Evolutionary conservation across 2,797 vertebrate species (phyloP).

Genomic region (Cryptoprocta ferox): DNA sequence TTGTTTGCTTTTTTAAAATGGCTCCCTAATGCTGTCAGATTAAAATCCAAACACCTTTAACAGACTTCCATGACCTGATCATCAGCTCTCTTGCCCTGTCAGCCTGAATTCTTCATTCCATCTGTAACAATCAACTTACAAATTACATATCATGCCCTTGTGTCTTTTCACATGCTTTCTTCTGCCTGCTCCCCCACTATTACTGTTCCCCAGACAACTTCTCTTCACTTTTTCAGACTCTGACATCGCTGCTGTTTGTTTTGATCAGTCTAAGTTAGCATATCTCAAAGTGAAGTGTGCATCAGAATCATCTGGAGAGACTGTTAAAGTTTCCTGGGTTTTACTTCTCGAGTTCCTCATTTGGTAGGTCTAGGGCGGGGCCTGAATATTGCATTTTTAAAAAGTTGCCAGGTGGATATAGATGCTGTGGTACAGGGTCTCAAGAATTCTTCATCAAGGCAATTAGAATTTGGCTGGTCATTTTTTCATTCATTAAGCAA

Average conservation of each 20-base stretch:
- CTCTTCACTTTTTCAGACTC: neutral
- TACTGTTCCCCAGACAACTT: neutral
- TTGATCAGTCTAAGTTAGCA: neutral
- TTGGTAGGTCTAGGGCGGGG: neutral
- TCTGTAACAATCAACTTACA: neutral
- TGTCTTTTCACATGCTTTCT: neutral
- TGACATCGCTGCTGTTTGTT: neutral
- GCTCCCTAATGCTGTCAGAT: neutral
- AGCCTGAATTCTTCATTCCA: neutral
- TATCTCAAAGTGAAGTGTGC: neutral
- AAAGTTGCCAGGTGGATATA: neutral
- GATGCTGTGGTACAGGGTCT: neutral
- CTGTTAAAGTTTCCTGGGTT: neutral
- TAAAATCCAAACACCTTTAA: neutral
- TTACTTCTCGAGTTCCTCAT: neutral
- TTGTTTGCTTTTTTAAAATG: neutral
- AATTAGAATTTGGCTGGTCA: neutral
- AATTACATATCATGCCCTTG: neutral
- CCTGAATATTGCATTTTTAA: neutral
- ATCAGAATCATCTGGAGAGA: neutral
- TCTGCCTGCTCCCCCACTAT: neutral
- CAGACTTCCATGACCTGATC: neutral
- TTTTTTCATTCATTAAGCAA: neutral
- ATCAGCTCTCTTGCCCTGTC: neutral
- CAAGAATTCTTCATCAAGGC: neutral